Conservation (phyloP, 2,797 vertebrate genomes). For the Chiloscyllium punctatum region DNA sequence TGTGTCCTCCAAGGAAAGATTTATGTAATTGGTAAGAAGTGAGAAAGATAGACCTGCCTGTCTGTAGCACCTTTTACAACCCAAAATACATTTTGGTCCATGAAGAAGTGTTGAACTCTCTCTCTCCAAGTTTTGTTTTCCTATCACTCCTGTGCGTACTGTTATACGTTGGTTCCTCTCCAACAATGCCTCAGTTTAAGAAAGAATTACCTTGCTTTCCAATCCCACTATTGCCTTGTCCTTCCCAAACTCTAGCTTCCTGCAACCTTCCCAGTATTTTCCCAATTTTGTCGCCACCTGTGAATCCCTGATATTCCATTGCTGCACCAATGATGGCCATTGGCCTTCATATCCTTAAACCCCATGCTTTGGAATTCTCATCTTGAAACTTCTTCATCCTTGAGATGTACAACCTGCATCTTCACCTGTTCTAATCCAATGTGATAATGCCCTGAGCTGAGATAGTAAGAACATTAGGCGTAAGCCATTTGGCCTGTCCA, state of each 20-base stretch:
- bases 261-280: not conserved
- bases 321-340: not conserved
- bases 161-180: not conserved
- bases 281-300: not conserved
- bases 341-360: not conserved
- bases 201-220: not conserved
- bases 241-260: not conserved
- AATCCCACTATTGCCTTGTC: not conserved
- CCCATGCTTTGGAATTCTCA: not conserved
- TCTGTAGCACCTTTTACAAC: not conserved
- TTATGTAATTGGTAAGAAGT: constrained; percentile 63
- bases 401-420: not conserved
- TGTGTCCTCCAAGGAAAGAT: constrained; percentile 70
- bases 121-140: not conserved
- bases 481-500: not conserved
- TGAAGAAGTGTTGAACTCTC: not conserved
- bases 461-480: not conserved
- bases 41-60: not conserved
- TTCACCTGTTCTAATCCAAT: not conserved
- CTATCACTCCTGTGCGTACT: not conserved
- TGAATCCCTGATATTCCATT: not conserved
- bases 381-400: not conserved
- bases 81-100: too few relatives aligned
- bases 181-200: not conserved
- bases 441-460: not conserved